Base-by-base conservation (phyloP, 1,140 invertebrate genomes). In the Pantala flavescens region DNA sequence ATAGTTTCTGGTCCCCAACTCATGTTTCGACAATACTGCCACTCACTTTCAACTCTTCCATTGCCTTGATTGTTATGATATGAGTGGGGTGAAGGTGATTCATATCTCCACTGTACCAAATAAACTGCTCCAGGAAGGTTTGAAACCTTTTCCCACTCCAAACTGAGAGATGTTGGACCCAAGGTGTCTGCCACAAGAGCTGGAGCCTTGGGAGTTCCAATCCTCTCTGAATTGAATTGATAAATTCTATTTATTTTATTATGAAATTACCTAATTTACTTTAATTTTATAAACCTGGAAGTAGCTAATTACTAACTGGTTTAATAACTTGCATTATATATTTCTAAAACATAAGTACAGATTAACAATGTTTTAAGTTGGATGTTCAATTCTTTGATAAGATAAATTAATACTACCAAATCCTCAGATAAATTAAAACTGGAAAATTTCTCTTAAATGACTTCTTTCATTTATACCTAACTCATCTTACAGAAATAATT, bases 71-170 rank as follows among this genome's bases (percentile, higher is more conserved):
- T 21, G n/a, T 12, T 63, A 63, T 63, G 49, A 36, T 36, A 36
- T 5, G 28, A 36, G 28, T 36, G 83, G 43, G 86, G 86, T 10
- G 87, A 85, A 21, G 87, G 79, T 77, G 90, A 87, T 78, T 91
- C 87, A 79, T 92, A 90, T 23, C 87, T 85, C 88, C 90, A 92
- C 81, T 94, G 92, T 5, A 93, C 86, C 76, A 91, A 83, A 80
- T 91, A 92, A 24, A 72, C 85, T 89, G 21, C 92, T 84, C 77
- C 89, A 85, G 28, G 84, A 82, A 36, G 85, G 80, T 75, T 85
- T 19, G 49, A 12, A 81, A 75, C 76, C 9, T 85, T 87, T 72
- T 89, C 88, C 94, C 94, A 96, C 79, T 91, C 87, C 16, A 96
- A 84, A 11, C 87, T 88, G n/a, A 95, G 83, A 0, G 91, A 92